These are phyloP conservation scores for Drosophila diplacantha DNA, from an alignment of 2,888 invertebrate species.

Conservation along the genomic window DNA sequence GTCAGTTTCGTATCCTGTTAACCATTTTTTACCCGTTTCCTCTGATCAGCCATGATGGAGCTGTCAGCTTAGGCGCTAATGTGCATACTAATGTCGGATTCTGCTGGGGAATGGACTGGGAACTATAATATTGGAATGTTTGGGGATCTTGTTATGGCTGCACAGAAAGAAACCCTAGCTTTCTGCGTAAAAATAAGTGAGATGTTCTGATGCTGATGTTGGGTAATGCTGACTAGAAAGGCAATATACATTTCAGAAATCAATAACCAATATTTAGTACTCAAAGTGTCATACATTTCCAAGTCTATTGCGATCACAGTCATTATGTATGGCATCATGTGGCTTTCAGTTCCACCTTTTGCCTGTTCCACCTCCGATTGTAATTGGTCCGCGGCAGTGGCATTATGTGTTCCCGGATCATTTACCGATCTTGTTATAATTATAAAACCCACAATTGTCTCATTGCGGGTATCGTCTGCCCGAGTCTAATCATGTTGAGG, in stretches of 20 bases:
- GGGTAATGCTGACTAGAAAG: not conserved
- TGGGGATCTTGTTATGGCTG: not conserved
- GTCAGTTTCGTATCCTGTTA: constrained; percentile 64
- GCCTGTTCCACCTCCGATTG: constrained; percentile 25
- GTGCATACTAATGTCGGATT: constrained; percentile 40
- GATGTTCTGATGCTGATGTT: not conserved
- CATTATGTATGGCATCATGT: constrained; percentile 10
- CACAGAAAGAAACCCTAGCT: not conserved
- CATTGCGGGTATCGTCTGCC: constrained; percentile 20
- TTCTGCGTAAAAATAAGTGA: not conserved
- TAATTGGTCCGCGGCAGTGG: constrained; percentile 28
- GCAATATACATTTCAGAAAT: not conserved
- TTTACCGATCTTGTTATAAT: constrained; percentile 43
- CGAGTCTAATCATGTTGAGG: constrained; percentile 27
- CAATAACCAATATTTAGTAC: not conserved
- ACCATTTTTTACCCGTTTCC: constrained; percentile 34
- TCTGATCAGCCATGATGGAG: constrained; percentile 33
- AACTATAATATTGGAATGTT: constrained; percentile 17
- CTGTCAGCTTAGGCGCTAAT: constrained; percentile 61
- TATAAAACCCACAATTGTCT: constrained; percentile 44
- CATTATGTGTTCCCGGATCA: constrained; percentile 30
- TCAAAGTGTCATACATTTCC: constrained; percentile 5
- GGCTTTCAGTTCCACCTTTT: constrained; percentile 17
- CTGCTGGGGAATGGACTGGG: constrained; percentile 6
- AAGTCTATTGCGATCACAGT: constrained; percentile 9